Conservation (phyloP, 2,888 invertebrate genomes). For the Lucinisca nassula region DNA sequence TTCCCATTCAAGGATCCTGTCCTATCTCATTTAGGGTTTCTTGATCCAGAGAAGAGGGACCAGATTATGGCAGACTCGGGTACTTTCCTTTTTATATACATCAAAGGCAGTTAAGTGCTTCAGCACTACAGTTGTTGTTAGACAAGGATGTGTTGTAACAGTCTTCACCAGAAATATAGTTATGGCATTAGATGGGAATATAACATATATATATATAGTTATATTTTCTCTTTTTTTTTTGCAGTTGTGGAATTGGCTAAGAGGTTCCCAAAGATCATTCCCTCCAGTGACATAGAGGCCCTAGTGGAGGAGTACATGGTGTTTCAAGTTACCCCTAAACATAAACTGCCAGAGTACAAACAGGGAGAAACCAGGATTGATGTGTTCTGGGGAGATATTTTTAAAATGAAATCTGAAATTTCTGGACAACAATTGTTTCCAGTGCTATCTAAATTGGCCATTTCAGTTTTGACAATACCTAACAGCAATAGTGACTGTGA, state of each 20-base stretch:
- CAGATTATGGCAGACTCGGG: background rate
- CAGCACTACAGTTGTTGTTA: no score
- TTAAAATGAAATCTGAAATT: no score
- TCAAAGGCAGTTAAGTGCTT: no score
- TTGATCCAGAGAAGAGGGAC: background rate
- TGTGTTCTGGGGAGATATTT: background rate
- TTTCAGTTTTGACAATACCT: background rate
- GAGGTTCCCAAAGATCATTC: background rate
- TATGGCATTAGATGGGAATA: no score
- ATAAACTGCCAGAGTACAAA: background rate
- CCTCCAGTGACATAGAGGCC: background rate
- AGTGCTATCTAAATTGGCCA: background rate
- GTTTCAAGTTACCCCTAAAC: background rate
- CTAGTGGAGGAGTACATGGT: background rate
- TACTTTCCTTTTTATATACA: background rate
- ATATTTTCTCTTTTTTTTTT: background rate
- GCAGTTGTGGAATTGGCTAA: background rate
- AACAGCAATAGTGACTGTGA: slow-evolving; percentile 38
- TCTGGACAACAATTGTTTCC: slow-evolving; percentile 82
- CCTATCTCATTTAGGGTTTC: background rate
- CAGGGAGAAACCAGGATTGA: background rate
- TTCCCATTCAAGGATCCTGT: background rate
- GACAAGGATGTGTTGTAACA: no score
- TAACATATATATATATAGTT: no score
- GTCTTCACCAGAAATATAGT: no score